Conservation (phyloP, 1,140 invertebrate genomes). For the Lepidotrigona ventralis region DNA sequence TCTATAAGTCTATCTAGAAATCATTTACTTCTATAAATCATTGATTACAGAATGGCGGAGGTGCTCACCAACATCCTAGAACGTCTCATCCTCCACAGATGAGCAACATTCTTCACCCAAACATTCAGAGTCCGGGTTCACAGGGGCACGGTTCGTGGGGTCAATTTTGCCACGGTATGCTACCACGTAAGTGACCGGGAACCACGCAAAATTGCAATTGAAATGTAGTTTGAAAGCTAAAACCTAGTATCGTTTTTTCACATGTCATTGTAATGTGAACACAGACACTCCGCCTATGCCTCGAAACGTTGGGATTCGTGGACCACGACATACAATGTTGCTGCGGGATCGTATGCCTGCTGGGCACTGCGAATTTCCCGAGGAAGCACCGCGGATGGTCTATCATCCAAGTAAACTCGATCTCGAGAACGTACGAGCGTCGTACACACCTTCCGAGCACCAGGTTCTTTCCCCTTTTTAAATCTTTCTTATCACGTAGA, state of each 20-base stretch:
- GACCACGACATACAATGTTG: slow-evolving; percentile 75
- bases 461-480: slow-evolving; percentile 51
- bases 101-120: slow-evolving; percentile 70
- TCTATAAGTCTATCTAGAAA: too few species aligned
- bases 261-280: slow-evolving; percentile 23
- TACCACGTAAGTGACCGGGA: slow-evolving; percentile 71
- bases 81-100: slow-evolving; percentile 60
- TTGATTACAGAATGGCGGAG: slow-evolving; percentile 69
- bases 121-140: slow-evolving; percentile 67
- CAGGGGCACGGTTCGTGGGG: slow-evolving; percentile 72
- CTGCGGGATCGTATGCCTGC: slow-evolving; percentile 72
- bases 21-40: not conserved
- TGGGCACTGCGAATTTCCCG: slow-evolving; percentile 71
- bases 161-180: slow-evolving; percentile 75
- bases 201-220: not conserved
- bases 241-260: not conserved
- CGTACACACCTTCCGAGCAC: slow-evolving; percentile 68
- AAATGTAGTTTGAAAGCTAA: too few species aligned
- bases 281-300: slow-evolving; percentile 56
- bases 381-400: slow-evolving; percentile 68
- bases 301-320: slow-evolving; percentile 67
- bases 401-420: slow-evolving; percentile 68
- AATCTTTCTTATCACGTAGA: not conserved
- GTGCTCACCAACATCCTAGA: slow-evolving; percentile 71
- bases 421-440: slow-evolving; percentile 59